A percentile compares a stretch with the other conserved stretches of the same genome.
Conservation (phyloP, 2,797 vertebrate genomes). For the Diglossa cyanea region DNA sequence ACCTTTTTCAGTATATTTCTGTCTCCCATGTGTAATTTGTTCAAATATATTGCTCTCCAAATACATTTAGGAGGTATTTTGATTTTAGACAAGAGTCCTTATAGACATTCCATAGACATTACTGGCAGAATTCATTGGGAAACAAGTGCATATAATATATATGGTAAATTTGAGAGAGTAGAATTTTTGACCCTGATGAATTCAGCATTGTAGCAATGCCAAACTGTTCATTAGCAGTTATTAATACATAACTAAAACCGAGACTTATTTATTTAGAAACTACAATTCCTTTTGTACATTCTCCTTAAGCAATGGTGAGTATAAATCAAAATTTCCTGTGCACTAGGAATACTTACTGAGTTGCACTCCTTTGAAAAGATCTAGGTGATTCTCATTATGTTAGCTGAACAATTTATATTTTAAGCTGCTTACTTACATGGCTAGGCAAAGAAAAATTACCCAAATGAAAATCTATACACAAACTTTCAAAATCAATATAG, state of each 20-base stretch:
- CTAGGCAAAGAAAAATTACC: not conserved
- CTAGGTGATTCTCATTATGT: not conserved
- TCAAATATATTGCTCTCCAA: slow-evolving; percentile 25
- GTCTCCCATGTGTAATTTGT: slow-evolving; percentile 3
- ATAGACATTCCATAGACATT: not conserved
- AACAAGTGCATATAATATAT: not conserved
- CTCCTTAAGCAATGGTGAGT: not conserved
- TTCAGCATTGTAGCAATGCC: not conserved
- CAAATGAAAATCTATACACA: not conserved
- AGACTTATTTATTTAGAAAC: not conserved
- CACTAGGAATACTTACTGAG: not conserved
- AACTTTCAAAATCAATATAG: not conserved
- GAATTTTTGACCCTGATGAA: not conserved
- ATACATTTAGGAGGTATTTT: not conserved
- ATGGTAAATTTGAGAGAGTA: not conserved
- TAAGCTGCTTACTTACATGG: not conserved
- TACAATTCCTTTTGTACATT: not conserved
- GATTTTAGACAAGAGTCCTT: not conserved
- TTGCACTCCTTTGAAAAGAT: not conserved
- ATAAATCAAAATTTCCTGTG: not conserved
- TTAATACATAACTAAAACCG: not conserved
- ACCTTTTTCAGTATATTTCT: slow-evolving; percentile 44
- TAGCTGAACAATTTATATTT: not conserved
- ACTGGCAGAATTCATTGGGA: not conserved
- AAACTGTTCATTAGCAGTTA: not conserved